Evolutionary conservation across 2,113 vertebrate genomes (phyloP).

Genomic region (Rostratula benghalensis): DNA sequence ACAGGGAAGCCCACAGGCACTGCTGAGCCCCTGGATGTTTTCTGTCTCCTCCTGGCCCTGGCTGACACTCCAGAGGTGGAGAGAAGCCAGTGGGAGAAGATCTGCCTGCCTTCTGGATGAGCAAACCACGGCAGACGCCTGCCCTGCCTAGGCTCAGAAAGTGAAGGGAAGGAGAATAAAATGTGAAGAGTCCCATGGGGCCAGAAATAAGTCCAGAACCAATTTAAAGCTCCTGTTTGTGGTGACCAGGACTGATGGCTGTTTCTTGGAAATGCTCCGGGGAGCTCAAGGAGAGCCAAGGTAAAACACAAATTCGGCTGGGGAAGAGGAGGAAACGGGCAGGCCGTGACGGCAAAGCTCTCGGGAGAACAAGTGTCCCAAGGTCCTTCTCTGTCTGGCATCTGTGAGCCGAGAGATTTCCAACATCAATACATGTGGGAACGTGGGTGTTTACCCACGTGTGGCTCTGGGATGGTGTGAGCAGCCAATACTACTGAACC

Average conservation of each 20-base stretch:
- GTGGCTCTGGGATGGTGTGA: neutral
- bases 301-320: neutral
- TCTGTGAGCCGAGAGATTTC: rapidly evolving
- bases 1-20: neutral
- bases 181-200: neutral
- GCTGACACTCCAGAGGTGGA: neutral
- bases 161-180: neutral
- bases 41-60: neutral
- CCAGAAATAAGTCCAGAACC: neutral
- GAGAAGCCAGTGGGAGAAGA: neutral
- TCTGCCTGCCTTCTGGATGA: neutral
- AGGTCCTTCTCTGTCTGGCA: neutral
- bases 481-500: neutral
- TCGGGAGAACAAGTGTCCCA: neutral
- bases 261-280: neutral
- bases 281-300: neutral
- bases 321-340: neutral
- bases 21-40: neutral
- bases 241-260: neutral
- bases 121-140: rapidly evolving
- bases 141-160: neutral
- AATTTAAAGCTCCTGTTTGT: neutral
- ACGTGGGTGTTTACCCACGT: rapidly evolving
- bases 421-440: neutral
- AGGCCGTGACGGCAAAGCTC: neutral